Evolutionary conservation across 1,140 invertebrate genomes (phyloP).

Genomic region (Lanistes nyassanus): DNA sequence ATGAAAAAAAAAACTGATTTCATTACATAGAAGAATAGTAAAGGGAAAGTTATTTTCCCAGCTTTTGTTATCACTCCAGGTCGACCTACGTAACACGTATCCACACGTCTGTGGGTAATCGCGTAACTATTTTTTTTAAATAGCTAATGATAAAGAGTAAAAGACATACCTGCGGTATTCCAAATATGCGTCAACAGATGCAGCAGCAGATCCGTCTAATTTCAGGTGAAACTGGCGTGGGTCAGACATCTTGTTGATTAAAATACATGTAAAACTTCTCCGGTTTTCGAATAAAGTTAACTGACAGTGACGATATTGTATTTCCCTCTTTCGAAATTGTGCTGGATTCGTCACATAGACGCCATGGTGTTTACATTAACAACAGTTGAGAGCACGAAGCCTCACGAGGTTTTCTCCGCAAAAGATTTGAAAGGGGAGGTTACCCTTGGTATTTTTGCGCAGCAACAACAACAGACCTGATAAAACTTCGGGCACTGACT

Average conservation of each 20-base stretch:
- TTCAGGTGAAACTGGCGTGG: conserved; percentile 57
- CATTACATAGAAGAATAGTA: too few relatives aligned
- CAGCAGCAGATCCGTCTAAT: conserved; percentile 55
- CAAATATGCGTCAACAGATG: conserved; percentile 61
- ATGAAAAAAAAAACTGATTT: neutral
- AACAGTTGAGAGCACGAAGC: neutral
- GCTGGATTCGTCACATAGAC: neutral
- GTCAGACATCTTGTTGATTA: conserved; percentile 42
- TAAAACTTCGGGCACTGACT: too few relatives aligned
- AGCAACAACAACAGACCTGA: too few relatives aligned
- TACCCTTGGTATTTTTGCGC: too few relatives aligned
- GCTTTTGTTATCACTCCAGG: too few relatives aligned
- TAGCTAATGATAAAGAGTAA: neutral
- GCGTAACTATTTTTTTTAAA: neutral
- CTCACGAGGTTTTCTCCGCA: too few relatives aligned
- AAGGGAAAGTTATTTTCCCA: too few relatives aligned
- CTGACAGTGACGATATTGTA: neutral
- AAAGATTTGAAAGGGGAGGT: too few relatives aligned
- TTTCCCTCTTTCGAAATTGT: neutral
- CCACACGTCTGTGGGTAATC: neutral
- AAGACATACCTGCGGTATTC: conserved; percentile 60
- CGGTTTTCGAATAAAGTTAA: neutral
- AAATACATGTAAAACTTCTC: neutral
- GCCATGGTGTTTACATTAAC: conserved; percentile 9
- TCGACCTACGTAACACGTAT: neutral